phyloP scores from a whole-genome alignment of 2,797 vertebrate species.

The Benthosema pterotum region DNA sequence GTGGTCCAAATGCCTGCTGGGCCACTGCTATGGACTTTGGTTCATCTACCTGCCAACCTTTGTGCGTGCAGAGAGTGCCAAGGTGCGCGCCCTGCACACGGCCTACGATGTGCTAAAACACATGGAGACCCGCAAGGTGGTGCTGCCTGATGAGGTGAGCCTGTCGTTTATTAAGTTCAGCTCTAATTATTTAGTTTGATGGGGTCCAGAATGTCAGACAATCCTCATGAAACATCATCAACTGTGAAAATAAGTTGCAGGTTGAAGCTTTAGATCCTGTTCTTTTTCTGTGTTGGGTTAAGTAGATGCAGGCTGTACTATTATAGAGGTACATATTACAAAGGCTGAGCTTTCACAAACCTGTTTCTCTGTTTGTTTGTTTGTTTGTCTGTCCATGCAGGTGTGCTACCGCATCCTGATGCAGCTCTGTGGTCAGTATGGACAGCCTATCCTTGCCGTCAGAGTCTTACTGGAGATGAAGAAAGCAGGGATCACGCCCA shows the following conservation, averaged over 20 bases:
- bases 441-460: conserved; percentile 92
- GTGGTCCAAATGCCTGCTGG: conserved; percentile 94
- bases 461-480: conserved; percentile 95
- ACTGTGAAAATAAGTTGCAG: too few relatives aligned
- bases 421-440: conserved; percentile 95
- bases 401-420: conserved; percentile 95
- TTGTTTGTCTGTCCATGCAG: conserved; percentile 61
- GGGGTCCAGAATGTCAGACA: too few relatives aligned
- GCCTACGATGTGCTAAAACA: conserved; percentile 92
- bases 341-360: too few relatives aligned
- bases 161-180: too few relatives aligned
- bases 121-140: conserved; percentile 92
- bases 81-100: conserved; percentile 86
- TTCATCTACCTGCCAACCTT: conserved; percentile 94
- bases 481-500: conserved; percentile 91
- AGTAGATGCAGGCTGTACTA: too few relatives aligned
- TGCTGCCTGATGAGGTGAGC: conserved; percentile 92
- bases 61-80: conserved; percentile 82
- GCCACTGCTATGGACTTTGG: conserved; percentile 95
- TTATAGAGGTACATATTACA: too few relatives aligned
- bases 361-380: neutral
- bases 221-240: too few relatives aligned
- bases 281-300: too few relatives aligned
- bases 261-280: too few relatives aligned
- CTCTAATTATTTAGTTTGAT: too few relatives aligned